phyloP scores from a whole-genome alignment of 2,113 vertebrate genomes.

The Saccopteryx bilineata region DNA sequence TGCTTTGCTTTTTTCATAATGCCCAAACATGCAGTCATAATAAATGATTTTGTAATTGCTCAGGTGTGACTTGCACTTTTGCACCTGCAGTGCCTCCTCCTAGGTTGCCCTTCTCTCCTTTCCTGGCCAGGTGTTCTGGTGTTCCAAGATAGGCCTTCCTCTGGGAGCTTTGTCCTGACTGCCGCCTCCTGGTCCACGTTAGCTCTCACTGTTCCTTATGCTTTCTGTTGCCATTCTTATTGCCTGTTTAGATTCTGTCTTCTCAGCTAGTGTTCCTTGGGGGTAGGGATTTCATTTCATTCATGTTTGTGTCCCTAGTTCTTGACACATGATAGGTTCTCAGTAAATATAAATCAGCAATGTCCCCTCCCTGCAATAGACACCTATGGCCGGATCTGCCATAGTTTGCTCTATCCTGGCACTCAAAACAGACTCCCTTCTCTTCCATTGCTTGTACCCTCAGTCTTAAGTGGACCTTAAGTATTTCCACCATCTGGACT shows the following conservation, averaged over 20 bases:
- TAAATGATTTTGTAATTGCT: not conserved
- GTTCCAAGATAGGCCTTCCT: not conserved
- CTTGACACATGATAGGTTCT: not conserved
- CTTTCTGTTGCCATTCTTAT: not conserved
- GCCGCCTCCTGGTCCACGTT: not conserved
- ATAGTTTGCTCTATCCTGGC: not conserved
- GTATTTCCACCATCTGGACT: not conserved
- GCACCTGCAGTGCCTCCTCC: not conserved
- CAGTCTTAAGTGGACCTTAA: not conserved
- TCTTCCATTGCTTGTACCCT: not conserved
- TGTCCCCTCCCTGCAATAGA: not conserved
- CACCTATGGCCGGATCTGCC: not conserved
- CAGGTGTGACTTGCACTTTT: not conserved
- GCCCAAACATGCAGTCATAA: not conserved
- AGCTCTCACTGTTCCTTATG: rapidly evolving
- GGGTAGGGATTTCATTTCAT: not conserved
- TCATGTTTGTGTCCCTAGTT: not conserved
- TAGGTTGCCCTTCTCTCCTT: not conserved
- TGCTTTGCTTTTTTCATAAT: not conserved
- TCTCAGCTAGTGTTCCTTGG: not conserved
- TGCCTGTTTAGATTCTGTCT: not conserved
- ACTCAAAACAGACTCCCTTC: not conserved
- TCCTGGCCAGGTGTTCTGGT: not conserved
- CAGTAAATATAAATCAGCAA: not conserved
- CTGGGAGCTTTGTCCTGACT: not conserved